phyloP scores from a whole-genome alignment of 2,113 vertebrate species.

The Pogonocichla stellata region DNA sequence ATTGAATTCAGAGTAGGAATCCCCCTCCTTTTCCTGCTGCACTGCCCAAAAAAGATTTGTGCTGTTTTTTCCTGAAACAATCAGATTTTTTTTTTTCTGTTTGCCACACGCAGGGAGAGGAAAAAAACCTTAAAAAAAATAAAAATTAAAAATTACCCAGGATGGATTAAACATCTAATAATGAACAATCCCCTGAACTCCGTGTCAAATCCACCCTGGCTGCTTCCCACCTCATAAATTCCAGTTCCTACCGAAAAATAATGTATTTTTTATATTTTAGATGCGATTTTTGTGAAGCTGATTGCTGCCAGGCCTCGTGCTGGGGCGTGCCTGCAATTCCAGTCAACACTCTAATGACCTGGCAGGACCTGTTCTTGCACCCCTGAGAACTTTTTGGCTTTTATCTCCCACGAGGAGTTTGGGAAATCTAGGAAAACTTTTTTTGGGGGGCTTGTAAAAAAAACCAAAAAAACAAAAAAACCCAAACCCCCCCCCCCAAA shows the following conservation, averaged over 20 bases:
- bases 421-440: neutral
- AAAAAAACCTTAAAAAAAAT: neutral
- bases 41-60: too few species aligned
- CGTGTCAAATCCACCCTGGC: neutral
- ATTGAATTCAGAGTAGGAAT: too few species aligned
- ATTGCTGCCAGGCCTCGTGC: neutral
- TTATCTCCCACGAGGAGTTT: neutral
- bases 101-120: too few species aligned
- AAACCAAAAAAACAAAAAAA: neutral
- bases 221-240: neutral
- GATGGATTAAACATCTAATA: neutral
- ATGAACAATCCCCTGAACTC: too few species aligned
- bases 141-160: too few species aligned
- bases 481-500: too few species aligned
- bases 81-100: too few species aligned
- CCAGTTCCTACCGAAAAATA: neutral
- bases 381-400: neutral
- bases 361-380: conserved; percentile 53
- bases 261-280: too few species aligned
- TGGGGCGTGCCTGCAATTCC: neutral
- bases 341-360: conserved; percentile 42
- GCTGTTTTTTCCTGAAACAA: too few species aligned
- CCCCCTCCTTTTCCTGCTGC: too few species aligned
- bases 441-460: too few species aligned
- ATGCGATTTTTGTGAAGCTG: neutral